Evolutionary conservation across 2,797 vertebrate genomes (phyloP), one percentile per base, ranked within the genome.

Genomic region (Anniella stebbinsi): DNA sequence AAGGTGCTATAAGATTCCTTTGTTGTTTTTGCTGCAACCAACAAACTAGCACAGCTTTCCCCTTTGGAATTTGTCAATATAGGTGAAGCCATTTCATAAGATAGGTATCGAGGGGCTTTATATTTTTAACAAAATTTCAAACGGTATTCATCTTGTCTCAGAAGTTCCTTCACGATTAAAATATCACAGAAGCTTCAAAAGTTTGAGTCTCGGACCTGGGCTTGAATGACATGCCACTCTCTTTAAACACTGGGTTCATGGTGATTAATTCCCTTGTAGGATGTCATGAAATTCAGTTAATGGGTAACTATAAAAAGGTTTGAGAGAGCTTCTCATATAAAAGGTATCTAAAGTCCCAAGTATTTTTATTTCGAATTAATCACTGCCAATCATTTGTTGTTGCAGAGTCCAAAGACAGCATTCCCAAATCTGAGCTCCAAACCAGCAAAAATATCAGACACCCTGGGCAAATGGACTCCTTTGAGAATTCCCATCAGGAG

Each of bases 401-500:
- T 86, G 76, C 90, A 93, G 97, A 94, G 54, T 90, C 94, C 8
- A 67, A 75, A 92, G 80, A 48, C 75, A n/a, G n/a, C 0, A 83
- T 90, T 91, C 87, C 89, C 86, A 88, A 23, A 90, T 72, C 17
- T 0, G 0, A 33, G 86, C 81, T 96, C 92, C 95, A 92, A 12
- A 96, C 93, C 92, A 97, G 96, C 90, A 95, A 96, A 87, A 96
- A 97, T 48, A 98, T 97, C 70, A 96, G 96, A 80, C 89, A 95
- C 38, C 97, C 97, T 69, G 96, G 96, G 80, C 92, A 96, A 67
- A 97, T 95, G 80, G 97, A 98, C 69, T 95, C 93, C 82, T 97
- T 98, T 91, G 92, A 98, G 60, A 98, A 98, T 98, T 97, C 94
- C 93, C 97, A 96, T 45, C 98, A 98, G 95, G 95, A 95, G 97